Evolutionary conservation across 2,113 vertebrate genomes (phyloP), one percentile per base, ranked within the genome.

Genomic region (Esox niger): DNA sequence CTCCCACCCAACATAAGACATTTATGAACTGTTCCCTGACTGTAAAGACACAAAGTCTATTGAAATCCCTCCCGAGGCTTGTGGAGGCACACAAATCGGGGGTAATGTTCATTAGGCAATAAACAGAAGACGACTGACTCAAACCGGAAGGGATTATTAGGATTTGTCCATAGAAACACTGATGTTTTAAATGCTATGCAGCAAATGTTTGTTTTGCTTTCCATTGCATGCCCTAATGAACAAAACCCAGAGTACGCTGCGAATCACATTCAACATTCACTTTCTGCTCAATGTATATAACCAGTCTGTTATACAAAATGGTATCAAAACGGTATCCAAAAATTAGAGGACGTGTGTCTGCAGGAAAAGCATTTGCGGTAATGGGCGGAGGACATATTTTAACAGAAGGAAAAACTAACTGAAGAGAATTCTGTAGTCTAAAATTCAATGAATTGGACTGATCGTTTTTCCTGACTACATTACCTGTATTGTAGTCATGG

Each of bases 11-110:
- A 43, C 35, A 60, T 35, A 17, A 43, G 52, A 38, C 62, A 49
- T 49, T n/a, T 25, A 31, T n/a, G 23, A 27, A 57, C 27, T 59
- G 56, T 59, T n/a, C 56, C 73, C 75, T 79, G 76, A 80, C 71
- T 62, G 69, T 43, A 61, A 76, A 55, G 33, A 77, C 11, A 70
- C 58, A 66, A 49, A 68, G 68, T 62, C 66, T 66, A 63, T 43
- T 49, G 35, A 74, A 26, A 58, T 74, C 61, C 70, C 21, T 35
- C 29, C 23, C 5, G 20, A 27, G 56, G 26, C 35, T 23, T 17
- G 17, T 10, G 29, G 68, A 78, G 72, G 68, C 76, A 64, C 63
- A 62, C 26, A 3, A 69, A 17, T 54, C 30, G 4, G 17, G 17
- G 31, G 60, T 43, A 15, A 15, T 43, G 38, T 43, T 43, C 38